These are phyloP conservation scores for Myiozetetes cayanensis DNA, from an alignment of 2,113 vertebrate species.

Conservation along the genomic window DNA sequence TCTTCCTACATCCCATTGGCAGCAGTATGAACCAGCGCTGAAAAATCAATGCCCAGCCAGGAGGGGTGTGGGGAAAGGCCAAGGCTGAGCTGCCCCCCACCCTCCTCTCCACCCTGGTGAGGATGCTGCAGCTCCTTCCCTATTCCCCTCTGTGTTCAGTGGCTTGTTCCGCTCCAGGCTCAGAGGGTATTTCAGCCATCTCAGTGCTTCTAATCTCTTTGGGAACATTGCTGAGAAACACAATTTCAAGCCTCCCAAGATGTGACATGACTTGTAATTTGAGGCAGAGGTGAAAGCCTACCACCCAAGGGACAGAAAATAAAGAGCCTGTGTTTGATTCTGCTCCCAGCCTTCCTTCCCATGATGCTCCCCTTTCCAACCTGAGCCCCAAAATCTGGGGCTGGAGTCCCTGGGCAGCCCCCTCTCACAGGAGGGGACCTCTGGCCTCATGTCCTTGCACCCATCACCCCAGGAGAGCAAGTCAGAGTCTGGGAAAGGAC, in stretches of 20 bases:
- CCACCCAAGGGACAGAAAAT: neutral
- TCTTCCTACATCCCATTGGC: neutral
- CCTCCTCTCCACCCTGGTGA: accelerated
- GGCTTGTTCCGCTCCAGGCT: neutral
- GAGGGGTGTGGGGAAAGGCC: neutral
- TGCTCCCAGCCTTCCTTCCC: neutral
- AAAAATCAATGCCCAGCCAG: neutral
- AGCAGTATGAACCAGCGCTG: neutral
- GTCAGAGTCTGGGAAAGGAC: neutral
- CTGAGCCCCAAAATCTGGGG: accelerated
- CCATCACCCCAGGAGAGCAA: neutral
- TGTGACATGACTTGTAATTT: constrained; percentile 48
- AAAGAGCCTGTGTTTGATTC: accelerated
- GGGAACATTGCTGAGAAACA: constrained; percentile 57
- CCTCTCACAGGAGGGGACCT: neutral
- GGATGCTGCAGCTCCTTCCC: neutral
- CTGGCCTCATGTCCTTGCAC: neutral
- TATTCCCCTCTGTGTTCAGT: neutral
- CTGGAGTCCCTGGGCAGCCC: neutral
- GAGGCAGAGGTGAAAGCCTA: constrained; percentile 30
- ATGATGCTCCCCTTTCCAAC: accelerated
- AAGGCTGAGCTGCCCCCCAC: neutral
- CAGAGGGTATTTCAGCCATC: constrained; percentile 21
- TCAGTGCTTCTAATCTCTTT: constrained; percentile 39
- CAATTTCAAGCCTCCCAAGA: constrained; percentile 49